These are phyloP conservation scores for Oryzias dopingdopingensis DNA, from an alignment of 2,797 vertebrate species.

Conservation along the genomic window DNA sequence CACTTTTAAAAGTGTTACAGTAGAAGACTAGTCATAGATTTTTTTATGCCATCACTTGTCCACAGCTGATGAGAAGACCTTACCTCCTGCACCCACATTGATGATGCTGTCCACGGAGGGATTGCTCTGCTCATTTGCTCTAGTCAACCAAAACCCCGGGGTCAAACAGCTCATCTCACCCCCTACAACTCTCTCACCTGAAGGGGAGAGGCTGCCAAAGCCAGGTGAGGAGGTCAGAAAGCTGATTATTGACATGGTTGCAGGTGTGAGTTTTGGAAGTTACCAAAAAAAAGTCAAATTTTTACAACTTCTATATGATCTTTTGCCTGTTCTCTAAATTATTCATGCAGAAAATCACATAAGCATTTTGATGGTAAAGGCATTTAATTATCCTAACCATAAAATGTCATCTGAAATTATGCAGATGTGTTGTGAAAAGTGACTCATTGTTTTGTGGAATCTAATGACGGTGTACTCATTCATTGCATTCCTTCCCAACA, in stretches of 20 bases:
- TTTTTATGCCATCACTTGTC: slow-evolving; percentile 9
- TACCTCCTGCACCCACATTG: slow-evolving; percentile 87
- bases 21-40: neutral
- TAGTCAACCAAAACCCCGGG: slow-evolving; percentile 89
- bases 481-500: slow-evolving; percentile 28
- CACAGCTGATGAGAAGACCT: slow-evolving; percentile 87
- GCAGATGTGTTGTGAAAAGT: too few relatives aligned
- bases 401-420: too few relatives aligned
- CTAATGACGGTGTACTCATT: neutral
- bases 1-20: neutral
- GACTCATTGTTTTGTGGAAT: slow-evolving; percentile 1
- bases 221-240: slow-evolving; percentile 71
- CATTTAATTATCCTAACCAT: too few relatives aligned
- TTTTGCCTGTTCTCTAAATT: too few relatives aligned
- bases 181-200: slow-evolving; percentile 62
- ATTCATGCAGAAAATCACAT: too few relatives aligned
- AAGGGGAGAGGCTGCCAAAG: slow-evolving; percentile 83
- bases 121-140: slow-evolving; percentile 90
- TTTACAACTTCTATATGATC: too few relatives aligned
- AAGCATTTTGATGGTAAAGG: too few relatives aligned
- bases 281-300: too few relatives aligned
- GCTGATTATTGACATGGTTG: too few relatives aligned
- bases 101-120: slow-evolving; percentile 94
- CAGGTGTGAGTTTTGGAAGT: neutral
- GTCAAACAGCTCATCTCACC: slow-evolving; percentile 78